Base-by-base conservation (phyloP, 2,797 vertebrate species). In the Otus scops region DNA sequence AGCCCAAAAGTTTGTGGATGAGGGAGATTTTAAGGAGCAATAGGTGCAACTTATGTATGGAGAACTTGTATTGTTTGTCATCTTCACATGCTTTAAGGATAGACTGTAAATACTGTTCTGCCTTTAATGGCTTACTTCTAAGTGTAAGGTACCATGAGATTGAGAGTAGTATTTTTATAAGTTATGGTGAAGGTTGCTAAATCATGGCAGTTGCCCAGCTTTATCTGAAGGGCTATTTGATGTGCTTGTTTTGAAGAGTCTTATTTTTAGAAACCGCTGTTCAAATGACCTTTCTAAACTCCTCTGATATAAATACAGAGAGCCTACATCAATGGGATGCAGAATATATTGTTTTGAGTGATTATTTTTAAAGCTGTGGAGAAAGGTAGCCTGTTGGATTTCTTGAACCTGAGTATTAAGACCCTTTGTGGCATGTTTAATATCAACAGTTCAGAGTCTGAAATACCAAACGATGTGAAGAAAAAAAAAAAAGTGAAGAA, bases 221-320 rank as follows among this genome's bases (percentile, higher is more conserved):
- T 95, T 95, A 92, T 93, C 92, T 94, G 88, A 96, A 88, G 88
- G 74, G 67, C 88, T 93, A 54, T 97, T 97, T 96, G 91, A 96
- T 95, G 89, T 96, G 26, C 91, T 93, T 95, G 95, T 96, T 96
- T 96, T 95, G 92, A 96, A 95, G 91, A 93, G 92, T 43, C 51
- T 77, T 97, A 94, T 96, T 96, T 97, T 97, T 96, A 97, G 95
- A 94, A 96, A 88, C 67, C 70, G 87, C 93, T 95, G 82, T 95
- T 96, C 85, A 71, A 85, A 67, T 94, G 94, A 97, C 96, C 95
- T 96, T 96, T 96, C 73, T 91, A 86, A 92, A 85, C 80, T 95
- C 43, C 67, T 92, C 83, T 94, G 90, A 74, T 95, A 93, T 85
- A 95, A 96, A 96, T 94, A 89, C 93, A 82, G 88, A 95, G 93